Evolutionary conservation across 2,113 vertebrate genomes (phyloP), one percentile per base, ranked within the genome.

Genomic region (Sylvietta virens): DNA sequence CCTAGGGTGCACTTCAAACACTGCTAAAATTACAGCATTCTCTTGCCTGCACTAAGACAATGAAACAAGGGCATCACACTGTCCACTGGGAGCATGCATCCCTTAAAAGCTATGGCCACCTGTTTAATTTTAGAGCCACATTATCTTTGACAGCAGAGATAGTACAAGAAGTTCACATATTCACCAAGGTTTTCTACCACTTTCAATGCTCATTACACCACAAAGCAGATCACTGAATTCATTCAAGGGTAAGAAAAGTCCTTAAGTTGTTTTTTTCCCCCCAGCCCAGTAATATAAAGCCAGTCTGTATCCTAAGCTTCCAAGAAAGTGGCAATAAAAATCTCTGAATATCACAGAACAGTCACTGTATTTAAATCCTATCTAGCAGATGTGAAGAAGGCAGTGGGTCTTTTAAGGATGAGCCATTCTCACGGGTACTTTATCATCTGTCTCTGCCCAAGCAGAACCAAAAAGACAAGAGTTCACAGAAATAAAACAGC

Each of bases 191-290:
- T 74, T 87, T n/a, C 40, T 44, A 48, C 11, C 27, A 33, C 16
- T 66, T 90, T 79, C 56, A 48, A 33, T 45, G n/a, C 3, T 50
- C 10, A n/a, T 62, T 42, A 27, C 5, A 50, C 3, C 10, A 82
- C 14, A 61, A 1, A 79, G 61, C 13, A 92, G 35, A 79, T 11
- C 23, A 78, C 31, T n/a, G 45, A 86, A 81, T 84, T 72, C 5
- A 81, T 37, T 54, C 37, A 53, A 37, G 3, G 3, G 47, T 65
- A 33, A 89, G 45, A 40, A 26, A 54, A 57, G 15, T 11, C 11
- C 5, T 67, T n/a, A 51, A 15, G 26, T 2, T 23, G 13, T 0
- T 0, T 10, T 60, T 64, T 74, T 61, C 2, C 1, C 6, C 15
- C 22, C 53, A 51, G 23, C 3, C 11, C 20, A 79, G 33, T 30